These are phyloP conservation scores for Agonopterix subpropinquella DNA, from an alignment of 2,888 invertebrate species.

Conservation along the genomic window DNA sequence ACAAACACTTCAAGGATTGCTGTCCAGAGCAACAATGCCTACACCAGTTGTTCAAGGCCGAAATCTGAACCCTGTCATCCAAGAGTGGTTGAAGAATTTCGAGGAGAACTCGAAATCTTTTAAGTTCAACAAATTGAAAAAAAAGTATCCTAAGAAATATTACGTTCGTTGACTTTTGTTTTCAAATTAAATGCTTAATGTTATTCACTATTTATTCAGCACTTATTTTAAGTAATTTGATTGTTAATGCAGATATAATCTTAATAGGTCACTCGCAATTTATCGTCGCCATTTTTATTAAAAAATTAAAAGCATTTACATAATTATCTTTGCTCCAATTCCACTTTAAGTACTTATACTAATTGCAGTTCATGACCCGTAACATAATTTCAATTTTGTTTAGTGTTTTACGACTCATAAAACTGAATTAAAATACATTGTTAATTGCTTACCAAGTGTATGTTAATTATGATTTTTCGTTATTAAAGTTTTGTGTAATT, in stretches of 20 bases:
- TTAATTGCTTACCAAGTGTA: no score
- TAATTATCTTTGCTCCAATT: constrained; percentile 37
- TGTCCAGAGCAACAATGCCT: constrained; percentile 47
- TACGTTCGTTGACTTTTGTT: constrained; percentile 17
- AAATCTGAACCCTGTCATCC: constrained; percentile 31
- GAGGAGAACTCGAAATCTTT: constrained; percentile 29
- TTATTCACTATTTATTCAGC: constrained; percentile 14
- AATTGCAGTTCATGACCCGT: constrained; percentile 34
- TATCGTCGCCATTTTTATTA: no score
- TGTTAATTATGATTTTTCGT: no score
- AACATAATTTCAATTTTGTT: constrained; percentile 40
- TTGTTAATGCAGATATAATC: not conserved
- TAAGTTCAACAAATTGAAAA: constrained; percentile 39
- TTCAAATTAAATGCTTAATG: not conserved
- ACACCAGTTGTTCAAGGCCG: constrained; percentile 60
- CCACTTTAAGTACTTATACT: constrained; percentile 30
- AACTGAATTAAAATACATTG: constrained; percentile 24
- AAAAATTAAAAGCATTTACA: constrained; percentile 18
- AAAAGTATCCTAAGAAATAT: constrained; percentile 42
- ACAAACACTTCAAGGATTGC: constrained; percentile 61
- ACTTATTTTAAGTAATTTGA: constrained; percentile 13
- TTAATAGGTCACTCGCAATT: constrained; percentile 6
- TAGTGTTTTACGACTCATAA: constrained; percentile 43
- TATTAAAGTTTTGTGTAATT: no score
- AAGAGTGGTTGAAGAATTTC: constrained; percentile 43